Evolutionary conservation across 2,797 vertebrate genomes (phyloP).

Genomic region (Gambusia yucatana): DNA sequence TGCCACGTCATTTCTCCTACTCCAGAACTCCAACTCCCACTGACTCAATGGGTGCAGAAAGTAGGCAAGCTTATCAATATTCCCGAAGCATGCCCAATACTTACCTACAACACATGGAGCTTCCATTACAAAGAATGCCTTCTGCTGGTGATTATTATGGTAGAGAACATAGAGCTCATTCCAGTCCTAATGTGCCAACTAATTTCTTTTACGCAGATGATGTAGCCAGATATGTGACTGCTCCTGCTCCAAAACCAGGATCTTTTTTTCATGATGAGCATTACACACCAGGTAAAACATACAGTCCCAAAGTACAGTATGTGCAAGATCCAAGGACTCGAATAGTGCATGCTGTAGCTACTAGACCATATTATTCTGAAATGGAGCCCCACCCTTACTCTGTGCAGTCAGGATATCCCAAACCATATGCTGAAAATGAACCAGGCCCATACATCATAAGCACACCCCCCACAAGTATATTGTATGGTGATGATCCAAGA

Average conservation of each 20-base stretch:
- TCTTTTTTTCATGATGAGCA: constrained; percentile 82
- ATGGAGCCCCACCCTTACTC: constrained; percentile 77
- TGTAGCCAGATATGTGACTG: constrained; percentile 80
- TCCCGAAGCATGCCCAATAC: constrained; percentile 83
- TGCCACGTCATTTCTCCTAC: constrained; percentile 85
- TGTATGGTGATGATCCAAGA: constrained; percentile 86
- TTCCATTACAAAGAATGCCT: constrained; percentile 82
- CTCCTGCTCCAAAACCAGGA: constrained; percentile 77
- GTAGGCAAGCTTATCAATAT: constrained; percentile 83
- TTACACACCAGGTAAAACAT: constrained; percentile 79
- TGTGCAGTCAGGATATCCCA: constrained; percentile 78
- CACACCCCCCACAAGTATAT: constrained; percentile 87
- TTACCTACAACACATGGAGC: constrained; percentile 80
- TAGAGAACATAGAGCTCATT: constrained; percentile 85
- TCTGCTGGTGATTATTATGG: constrained; percentile 83
- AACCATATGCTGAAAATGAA: constrained; percentile 83
- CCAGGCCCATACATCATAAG: constrained; percentile 88
- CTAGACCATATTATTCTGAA: constrained; percentile 84
- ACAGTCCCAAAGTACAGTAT: constrained; percentile 82
- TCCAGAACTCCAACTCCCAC: constrained; percentile 91
- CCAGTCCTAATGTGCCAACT: constrained; percentile 84
- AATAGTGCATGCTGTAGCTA: constrained; percentile 76
- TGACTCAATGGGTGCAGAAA: constrained; percentile 88
- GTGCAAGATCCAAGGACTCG: constrained; percentile 84
- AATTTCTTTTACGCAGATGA: constrained; percentile 94